These are phyloP conservation scores for Taenaris catops DNA, from an alignment of 2,888 invertebrate species.

Conservation along the genomic window DNA sequence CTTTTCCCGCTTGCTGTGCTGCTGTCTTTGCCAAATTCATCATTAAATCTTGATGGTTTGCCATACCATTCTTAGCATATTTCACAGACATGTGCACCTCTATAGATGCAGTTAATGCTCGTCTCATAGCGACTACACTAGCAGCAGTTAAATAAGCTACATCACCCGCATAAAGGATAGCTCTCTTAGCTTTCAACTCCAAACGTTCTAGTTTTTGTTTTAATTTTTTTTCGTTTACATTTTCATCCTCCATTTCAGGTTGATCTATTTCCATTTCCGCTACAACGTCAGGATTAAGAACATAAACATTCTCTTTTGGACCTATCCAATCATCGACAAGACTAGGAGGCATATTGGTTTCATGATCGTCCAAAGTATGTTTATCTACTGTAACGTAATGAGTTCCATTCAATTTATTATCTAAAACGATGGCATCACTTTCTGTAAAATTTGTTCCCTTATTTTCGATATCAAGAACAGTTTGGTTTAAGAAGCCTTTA, in stretches of 20 bases:
- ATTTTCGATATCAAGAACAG: slow-evolving; percentile 55
- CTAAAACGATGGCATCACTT: slow-evolving; percentile 47
- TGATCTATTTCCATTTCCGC: slow-evolving; percentile 67
- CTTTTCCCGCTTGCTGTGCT: slow-evolving; percentile 71
- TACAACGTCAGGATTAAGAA: slow-evolving; percentile 50
- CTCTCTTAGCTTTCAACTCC: slow-evolving; percentile 68
- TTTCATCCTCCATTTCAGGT: slow-evolving; percentile 52
- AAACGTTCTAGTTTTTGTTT: slow-evolving; percentile 58
- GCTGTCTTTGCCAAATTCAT: slow-evolving; percentile 73
- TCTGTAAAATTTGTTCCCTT: slow-evolving; percentile 35
- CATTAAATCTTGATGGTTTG: slow-evolving; percentile 69
- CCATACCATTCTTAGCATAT: slow-evolving; percentile 66
- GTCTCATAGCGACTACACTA: slow-evolving; percentile 65
- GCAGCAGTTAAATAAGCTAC: slow-evolving; percentile 70
- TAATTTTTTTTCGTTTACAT: slow-evolving; percentile 47
- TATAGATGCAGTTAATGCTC: slow-evolving; percentile 68
- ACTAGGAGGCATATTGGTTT: slow-evolving; percentile 43
- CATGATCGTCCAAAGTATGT: slow-evolving; percentile 45
- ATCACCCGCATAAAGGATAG: slow-evolving; percentile 70
- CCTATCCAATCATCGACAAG: slow-evolving; percentile 60
- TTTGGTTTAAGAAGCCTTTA: slow-evolving; percentile 68
- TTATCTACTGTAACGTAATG: slow-evolving; percentile 38
- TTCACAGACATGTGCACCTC: slow-evolving; percentile 71
- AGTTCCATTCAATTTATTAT: slow-evolving; percentile 49
- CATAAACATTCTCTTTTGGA: slow-evolving; percentile 44